phyloP scores from a whole-genome alignment of 2,797 vertebrate species.

The Myotis findleyi region DNA sequence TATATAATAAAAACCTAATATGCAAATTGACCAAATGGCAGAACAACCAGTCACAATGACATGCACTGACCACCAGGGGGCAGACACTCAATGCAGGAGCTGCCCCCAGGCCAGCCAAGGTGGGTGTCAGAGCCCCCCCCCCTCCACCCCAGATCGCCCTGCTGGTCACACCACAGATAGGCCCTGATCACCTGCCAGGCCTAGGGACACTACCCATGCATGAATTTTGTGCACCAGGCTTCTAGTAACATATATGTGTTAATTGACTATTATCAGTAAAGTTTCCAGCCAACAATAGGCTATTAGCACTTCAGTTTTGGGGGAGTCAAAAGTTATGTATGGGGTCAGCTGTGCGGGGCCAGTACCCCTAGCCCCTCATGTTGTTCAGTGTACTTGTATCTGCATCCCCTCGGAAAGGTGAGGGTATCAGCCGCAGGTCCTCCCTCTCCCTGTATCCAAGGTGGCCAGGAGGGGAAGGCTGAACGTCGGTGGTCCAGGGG shows the following conservation, averaged over 20 bases:
- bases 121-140: too few species aligned
- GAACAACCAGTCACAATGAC: too few species aligned
- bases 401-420: not conserved
- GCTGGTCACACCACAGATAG: too few species aligned
- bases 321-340: not conserved
- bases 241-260: not conserved
- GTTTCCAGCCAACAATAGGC: not conserved
- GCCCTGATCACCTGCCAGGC: too few species aligned
- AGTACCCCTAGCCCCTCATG: not conserved
- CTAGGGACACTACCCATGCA: too few species aligned
- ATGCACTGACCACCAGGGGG: too few species aligned
- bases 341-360: not conserved
- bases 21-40: too few species aligned
- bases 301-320: not conserved
- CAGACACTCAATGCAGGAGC: too few species aligned
- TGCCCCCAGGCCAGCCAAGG: too few species aligned
- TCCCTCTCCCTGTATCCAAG: not conserved
- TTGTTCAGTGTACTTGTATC: not conserved
- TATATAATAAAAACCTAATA: too few species aligned
- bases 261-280: not conserved
- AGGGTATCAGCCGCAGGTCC: not conserved
- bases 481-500: not conserved
- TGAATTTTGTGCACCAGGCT: too few species aligned
- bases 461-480: not conserved
- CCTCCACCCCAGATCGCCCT: too few species aligned